These are phyloP conservation scores for Homalodisca vitripennis DNA, from an alignment of 1,140 invertebrate species.

Conservation along the genomic window DNA sequence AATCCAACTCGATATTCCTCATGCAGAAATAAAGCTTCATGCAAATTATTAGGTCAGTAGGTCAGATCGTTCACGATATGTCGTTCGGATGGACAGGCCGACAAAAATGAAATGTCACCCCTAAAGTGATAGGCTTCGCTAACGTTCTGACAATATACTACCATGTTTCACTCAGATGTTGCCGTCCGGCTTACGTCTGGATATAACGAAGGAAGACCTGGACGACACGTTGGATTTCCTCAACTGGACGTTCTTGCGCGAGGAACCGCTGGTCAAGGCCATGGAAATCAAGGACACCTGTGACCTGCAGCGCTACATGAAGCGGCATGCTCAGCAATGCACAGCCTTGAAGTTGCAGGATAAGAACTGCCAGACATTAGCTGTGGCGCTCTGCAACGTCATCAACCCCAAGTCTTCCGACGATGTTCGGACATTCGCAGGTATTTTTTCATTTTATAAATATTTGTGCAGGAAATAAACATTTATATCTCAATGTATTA, in stretches of 20 bases:
- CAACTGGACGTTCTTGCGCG: not conserved
- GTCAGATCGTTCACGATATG: no score
- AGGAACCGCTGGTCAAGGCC: not conserved
- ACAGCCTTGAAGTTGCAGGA: not conserved
- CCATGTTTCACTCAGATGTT: no score
- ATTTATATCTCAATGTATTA: no score
- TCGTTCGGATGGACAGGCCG: no score
- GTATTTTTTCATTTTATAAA: no score
- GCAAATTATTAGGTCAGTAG: no score
- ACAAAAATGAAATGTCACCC: no score
- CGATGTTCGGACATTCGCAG: not conserved
- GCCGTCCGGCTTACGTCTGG: not conserved
- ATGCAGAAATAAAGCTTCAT: no score
- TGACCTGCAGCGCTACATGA: not conserved
- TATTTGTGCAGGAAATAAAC: no score
- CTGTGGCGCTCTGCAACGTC: not conserved
- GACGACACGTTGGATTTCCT: constrained; percentile 8
- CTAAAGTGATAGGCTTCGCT: no score
- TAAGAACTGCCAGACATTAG: not conserved
- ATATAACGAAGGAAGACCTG: not conserved
- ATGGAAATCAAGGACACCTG: not conserved
- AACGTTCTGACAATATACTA: no score
- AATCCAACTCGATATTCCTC: no score
- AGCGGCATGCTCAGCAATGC: not conserved
- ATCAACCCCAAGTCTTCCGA: not conserved